Evolutionary conservation across 2,113 vertebrate genomes (phyloP), one percentile per base, ranked within the genome.

Genomic region (Myodes glareolus): DNA sequence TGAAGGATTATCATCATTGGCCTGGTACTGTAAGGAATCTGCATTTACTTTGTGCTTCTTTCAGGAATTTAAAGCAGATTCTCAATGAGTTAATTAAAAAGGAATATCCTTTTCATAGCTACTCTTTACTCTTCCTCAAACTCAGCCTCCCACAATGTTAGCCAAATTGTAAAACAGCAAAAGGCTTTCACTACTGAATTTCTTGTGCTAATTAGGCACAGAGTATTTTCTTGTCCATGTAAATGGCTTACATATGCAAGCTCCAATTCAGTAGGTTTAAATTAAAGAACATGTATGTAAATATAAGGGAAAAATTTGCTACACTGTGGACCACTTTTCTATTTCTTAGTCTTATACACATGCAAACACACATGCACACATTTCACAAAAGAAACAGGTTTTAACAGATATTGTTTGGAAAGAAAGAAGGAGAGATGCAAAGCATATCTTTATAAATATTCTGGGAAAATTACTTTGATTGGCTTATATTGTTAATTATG

Each of bases 1-100:
- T 80, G 86, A 95, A 73, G 39, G 91, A 75, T 52, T 70, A 70
- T 45, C 75, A 93, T 92, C 39, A 87, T 70, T 95, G 65, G 36
- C 23, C 5, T 76, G 85, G 23, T 84, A 58, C 21, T 61, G 33
- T 76, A 16, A 92, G 14, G 36, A 94, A 81, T 87, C 78, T 93
- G 58, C 31, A 94, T 88, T 94, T n/a, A 87, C 42, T 96, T 75
- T 96, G 77, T 89, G 73, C 36, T 97, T 96, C 80, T 68, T 29
- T 90, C 39, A 80, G 42, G 68, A 96, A 96, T 95, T 88, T 96
- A 87, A 96, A 96, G 39, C 45, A 95, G n/a, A 94, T 97, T 88
- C 86, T 84, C 75, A 84, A 45, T 90, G 42, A 94, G 19, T 94
- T 96, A 94, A 93, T 96, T 96, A 92, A 92, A 96, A 97, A 88